Conservation (phyloP, 1,140 invertebrate genomes). For the Wiebesia pumilae region DNA sequence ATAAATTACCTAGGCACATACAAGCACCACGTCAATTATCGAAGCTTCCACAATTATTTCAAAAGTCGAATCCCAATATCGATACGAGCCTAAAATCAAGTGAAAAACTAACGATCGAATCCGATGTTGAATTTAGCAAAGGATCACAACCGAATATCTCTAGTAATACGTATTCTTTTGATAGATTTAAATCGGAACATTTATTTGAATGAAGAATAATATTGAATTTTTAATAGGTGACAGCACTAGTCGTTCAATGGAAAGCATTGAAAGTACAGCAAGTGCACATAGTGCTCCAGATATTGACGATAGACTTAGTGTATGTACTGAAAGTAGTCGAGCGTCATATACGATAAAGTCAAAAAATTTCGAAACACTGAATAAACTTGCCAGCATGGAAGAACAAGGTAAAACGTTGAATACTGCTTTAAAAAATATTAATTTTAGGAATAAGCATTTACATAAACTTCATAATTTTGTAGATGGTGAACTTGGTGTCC, state of each 20-base stretch:
- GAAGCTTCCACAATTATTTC: conserved; percentile 67
- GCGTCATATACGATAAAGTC: conserved; percentile 64
- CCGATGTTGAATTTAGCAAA: conserved; percentile 61
- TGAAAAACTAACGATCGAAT: conserved; percentile 43
- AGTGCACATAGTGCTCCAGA: conserved; percentile 71
- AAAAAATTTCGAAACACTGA: conserved; percentile 64
- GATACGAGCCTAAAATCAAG: conserved; percentile 54
- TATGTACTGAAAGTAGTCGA: conserved; percentile 69
- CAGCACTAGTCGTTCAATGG: conserved; percentile 66
- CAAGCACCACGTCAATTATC: conserved; percentile 60
- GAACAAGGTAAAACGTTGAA: conserved; percentile 54
- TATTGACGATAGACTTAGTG: conserved; percentile 64
- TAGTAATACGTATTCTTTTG: conserved; percentile 55
- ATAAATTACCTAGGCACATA: conserved; percentile 51
- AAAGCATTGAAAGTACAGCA: conserved; percentile 71
- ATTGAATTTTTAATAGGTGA: conserved; percentile 54
- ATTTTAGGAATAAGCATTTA: too few species aligned
- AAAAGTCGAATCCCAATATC: conserved; percentile 73
- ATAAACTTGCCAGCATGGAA: conserved; percentile 64
- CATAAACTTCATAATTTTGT: neutral
- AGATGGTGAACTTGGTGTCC: conserved; percentile 48
- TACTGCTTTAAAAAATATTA: too few species aligned
- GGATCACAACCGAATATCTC: conserved; percentile 65
- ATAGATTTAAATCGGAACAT: conserved; percentile 64
- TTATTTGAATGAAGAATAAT: conserved; percentile 57